Conservation (phyloP, 2,113 vertebrate species). For the Enhydra lutris region DNA sequence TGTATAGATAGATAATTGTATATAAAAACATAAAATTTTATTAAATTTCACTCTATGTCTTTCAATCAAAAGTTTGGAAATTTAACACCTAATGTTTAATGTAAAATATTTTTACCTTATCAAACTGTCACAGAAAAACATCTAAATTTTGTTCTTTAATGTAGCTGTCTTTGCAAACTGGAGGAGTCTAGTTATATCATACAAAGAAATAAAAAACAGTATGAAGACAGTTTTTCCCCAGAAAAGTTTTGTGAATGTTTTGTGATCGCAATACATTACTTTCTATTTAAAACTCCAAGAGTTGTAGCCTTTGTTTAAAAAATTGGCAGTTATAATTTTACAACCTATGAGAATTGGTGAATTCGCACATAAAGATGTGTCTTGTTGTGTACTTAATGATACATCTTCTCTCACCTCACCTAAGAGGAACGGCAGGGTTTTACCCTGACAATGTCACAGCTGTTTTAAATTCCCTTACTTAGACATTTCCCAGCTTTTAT, state of each 20-base stretch:
- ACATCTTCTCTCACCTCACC: conserved; percentile 46
- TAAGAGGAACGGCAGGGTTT: conserved; percentile 24
- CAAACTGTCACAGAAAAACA: neutral
- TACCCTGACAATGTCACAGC: conserved; percentile 60
- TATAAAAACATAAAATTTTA: neutral
- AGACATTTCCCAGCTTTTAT: conserved; percentile 50
- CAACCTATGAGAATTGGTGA: neutral
- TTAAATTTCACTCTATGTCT: neutral
- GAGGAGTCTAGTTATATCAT: neutral
- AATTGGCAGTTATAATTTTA: conserved; percentile 51
- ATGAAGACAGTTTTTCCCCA: neutral
- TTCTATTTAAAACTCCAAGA: conserved; percentile 48
- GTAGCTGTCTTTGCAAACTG: neutral
- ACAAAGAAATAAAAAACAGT: neutral
- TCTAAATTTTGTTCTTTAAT: neutral
- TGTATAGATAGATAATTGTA: neutral
- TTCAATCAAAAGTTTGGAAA: neutral
- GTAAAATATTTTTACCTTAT: neutral
- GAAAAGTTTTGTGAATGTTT: conserved; percentile 5
- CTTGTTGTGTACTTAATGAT: conserved; percentile 42
- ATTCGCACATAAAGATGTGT: neutral
- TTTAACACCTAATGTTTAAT: neutral
- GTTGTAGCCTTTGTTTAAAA: conserved; percentile 33
- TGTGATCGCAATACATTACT: neutral
- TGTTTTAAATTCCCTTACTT: conserved; percentile 56